Evolutionary conservation across 2,797 vertebrate genomes (phyloP).

Genomic region (Dryobates pubescens): DNA sequence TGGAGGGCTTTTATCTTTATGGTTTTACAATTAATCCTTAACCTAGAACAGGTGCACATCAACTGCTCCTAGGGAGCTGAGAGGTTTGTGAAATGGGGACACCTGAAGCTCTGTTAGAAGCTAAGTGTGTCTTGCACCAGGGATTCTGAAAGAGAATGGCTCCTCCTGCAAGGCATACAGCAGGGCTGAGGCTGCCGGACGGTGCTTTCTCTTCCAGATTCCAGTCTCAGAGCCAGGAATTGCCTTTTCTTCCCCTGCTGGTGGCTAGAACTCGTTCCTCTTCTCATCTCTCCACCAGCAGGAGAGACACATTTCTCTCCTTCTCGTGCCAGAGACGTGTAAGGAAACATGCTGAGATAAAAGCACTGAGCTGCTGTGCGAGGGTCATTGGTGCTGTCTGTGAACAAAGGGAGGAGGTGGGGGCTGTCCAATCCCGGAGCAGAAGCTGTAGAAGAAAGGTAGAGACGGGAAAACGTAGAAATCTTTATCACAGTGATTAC

Average conservation of each 20-base stretch:
- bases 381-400: neutral
- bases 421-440: fast-evolving
- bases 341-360: fast-evolving
- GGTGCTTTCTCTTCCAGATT: neutral
- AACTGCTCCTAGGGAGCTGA: neutral
- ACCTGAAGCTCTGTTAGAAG: neutral
- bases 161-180: neutral
- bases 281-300: neutral
- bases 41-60: neutral
- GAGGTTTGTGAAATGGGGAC: neutral
- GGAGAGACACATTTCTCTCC: neutral
- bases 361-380: neutral
- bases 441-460: neutral
- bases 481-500: neutral
- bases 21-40: no score
- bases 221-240: neutral
- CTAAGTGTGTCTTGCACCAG: neutral
- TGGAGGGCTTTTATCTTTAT: no score
- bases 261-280: neutral
- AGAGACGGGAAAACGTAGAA: neutral
- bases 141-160: neutral
- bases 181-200: neutral
- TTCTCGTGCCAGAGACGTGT: fast-evolving
- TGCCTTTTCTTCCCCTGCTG: neutral
- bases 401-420: fast-evolving